phyloP scores from a whole-genome alignment of 2,797 vertebrate genomes.

The Scyliorhinus canicula region DNA sequence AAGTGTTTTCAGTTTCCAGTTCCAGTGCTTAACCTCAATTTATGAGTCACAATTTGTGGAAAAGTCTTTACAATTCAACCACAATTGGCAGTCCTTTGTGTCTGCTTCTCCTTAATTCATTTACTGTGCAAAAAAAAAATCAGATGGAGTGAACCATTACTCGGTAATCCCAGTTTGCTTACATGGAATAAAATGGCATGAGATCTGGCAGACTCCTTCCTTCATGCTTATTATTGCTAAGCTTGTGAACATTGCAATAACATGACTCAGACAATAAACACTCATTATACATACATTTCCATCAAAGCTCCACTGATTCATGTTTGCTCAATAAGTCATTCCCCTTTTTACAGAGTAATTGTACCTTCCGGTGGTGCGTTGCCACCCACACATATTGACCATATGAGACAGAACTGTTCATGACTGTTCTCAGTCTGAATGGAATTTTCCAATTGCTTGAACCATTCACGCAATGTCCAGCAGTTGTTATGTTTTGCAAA shows the following conservation, averaged over 20 bases:
- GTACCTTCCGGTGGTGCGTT: not conserved
- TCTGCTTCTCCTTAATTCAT: not conserved
- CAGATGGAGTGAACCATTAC: not conserved
- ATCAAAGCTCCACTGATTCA: not conserved
- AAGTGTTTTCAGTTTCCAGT: not conserved
- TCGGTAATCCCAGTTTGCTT: too few relatives aligned
- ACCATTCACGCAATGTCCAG: not conserved
- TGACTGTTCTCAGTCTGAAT: not conserved
- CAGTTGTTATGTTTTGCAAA: slow-evolving; percentile 8
- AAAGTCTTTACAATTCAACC: slow-evolving; percentile 5
- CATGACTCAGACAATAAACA: not conserved
- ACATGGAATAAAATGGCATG: not conserved
- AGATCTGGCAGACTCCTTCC: not conserved
- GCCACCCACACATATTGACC: not conserved
- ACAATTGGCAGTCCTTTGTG: slow-evolving; percentile 3
- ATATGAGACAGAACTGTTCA: not conserved
- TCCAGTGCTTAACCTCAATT: not conserved
- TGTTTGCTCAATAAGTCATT: not conserved
- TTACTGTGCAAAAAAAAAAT: not conserved
- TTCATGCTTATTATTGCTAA: not conserved
- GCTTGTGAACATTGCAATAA: not conserved
- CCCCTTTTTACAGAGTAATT: not conserved
- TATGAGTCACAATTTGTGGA: slow-evolving; percentile 1
- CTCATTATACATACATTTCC: not conserved
- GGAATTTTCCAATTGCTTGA: slow-evolving; percentile 17